Base-by-base conservation (phyloP, 1,140 invertebrate genomes). In the Phocides pigmalion region DNA sequence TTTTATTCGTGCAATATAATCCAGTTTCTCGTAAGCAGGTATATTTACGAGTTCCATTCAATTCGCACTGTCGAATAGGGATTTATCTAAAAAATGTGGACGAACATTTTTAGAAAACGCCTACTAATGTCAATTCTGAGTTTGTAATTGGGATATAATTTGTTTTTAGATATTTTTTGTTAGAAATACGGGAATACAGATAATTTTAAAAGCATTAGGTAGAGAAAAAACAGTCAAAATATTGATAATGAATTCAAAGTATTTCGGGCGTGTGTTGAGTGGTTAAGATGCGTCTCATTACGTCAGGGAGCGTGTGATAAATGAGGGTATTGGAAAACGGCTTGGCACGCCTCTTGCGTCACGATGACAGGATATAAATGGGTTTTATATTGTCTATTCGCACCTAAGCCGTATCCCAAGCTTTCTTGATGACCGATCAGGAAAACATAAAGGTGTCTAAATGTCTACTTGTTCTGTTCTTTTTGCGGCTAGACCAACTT, bases 241-340 rank as follows among this genome's bases (percentile, higher is more conserved):
- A 81, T 70, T 66, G 53, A 63, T 68, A 70, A 70, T 70, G 65
- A 83, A 85, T 83, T 81, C 72, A 70, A 79, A 82, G 66, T 82
- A 79, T 85, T 83, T 82, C 64, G 70, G 73, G 72, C 71, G 76
- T 70, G 62, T 68, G 70, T 66, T 66, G 63, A 74, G 64, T 73
- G 71, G 82, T 79, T 79, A 77, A 81, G 80, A 79, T 77, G 76
- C 79, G 80, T 84, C 83, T 86, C 84, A 87, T 86, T 89, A 84
- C 81, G 82, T 82, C 78, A 66, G 69, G 72, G 69, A 72, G 72
- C 79, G 79, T 80, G 80, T 87, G 84, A 89, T 85, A 84, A 87
- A 89, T 83, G 87, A 85, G 81, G 70, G 72, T 85, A 87, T 87
- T 84, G 84, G 86, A 83, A 86, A 87, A 89, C 79, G 84, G 82